These are phyloP conservation scores for Arion vulgaris DNA, from an alignment of 1,140 invertebrate species.

Conservation along the genomic window DNA sequence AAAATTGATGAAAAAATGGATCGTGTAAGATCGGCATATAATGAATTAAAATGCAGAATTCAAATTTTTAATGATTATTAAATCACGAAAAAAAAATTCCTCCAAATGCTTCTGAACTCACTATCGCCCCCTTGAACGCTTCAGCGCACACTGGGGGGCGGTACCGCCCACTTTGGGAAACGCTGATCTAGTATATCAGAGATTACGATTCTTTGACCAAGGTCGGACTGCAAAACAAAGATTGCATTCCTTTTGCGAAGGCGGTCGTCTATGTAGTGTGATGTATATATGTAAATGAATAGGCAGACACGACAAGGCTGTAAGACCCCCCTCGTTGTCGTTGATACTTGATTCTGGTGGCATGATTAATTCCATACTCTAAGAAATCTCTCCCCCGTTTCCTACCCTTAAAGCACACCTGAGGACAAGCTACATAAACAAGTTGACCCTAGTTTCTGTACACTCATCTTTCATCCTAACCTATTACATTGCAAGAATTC, in stretches of 20 bases:
- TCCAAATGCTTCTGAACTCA: no score
- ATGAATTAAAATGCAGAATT: no score
- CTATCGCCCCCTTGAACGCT: no score
- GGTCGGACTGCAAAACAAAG: no score
- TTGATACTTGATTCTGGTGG: neutral
- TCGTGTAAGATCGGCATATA: no score
- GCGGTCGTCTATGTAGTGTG: neutral
- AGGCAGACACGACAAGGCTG: neutral
- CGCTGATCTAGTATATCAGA: no score
- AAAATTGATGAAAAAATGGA: no score
- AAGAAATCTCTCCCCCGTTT: neutral
- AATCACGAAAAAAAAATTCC: no score
- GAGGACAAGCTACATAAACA: neutral
- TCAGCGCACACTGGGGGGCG: no score
- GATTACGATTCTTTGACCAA: no score
- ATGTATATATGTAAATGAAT: conserved; percentile 6
- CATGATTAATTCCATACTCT: conserved; percentile 3
- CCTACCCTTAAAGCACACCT: neutral
- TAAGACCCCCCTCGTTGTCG: neutral
- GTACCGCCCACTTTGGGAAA: no score
- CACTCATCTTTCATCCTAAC: neutral
- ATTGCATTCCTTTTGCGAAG: neutral
- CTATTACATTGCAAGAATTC: conserved; percentile 12
- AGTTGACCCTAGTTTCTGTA: neutral
- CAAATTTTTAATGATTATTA: no score